Base-by-base conservation (phyloP, 2,888 invertebrate species). In the Metallyticus violacea region DNA sequence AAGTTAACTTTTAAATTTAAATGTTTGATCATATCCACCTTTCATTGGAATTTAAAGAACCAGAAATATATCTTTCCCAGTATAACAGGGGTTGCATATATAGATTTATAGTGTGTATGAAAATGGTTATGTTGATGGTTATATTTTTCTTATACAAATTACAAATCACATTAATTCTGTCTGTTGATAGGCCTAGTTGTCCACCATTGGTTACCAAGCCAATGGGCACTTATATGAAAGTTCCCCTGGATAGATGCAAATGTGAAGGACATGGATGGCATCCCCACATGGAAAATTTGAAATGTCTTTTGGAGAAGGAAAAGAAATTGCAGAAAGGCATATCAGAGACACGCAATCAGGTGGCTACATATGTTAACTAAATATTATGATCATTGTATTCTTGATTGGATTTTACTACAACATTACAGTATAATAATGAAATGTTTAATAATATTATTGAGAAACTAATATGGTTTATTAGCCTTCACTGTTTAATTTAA, bases 201-300 rank as follows among this genome's bases (percentile, higher is more conserved):
- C 88, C 88, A 6, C 85, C 88, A 4, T n/a, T 86, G 40, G 27
- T 25, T n/a, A 88, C 88, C n/a, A 86, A 88, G 28, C 83, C 88
- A 6, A 82, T 30, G 3, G 85, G 78, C 22, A 27, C 85, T 29
- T 86, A 86, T 83, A 77, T 86, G 81, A 27, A n/a, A 15, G 79
- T 79, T 6, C 81, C 85, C 6, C n/a, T 85, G 40, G 85, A 78
- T 27, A 79, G 28, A 6, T 95, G 95, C 89, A 94, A 94, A 90
- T 95, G 95, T 91, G 94, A 95, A 88, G 93, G 92, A 0, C 95
- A 95, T 89, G 92, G 93, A 0, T 94, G 94, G 89, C 93, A 93
- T 0, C 94, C 93, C 0, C 91, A 93, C 85, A 93, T 94, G 87
- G 94, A 93, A 88, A 93, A 94, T 88, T 95, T 95, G 91, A 93